These are phyloP conservation scores for Aphaenogaster floridana DNA, from an alignment of 1,140 invertebrate species.

Conservation along the genomic window DNA sequence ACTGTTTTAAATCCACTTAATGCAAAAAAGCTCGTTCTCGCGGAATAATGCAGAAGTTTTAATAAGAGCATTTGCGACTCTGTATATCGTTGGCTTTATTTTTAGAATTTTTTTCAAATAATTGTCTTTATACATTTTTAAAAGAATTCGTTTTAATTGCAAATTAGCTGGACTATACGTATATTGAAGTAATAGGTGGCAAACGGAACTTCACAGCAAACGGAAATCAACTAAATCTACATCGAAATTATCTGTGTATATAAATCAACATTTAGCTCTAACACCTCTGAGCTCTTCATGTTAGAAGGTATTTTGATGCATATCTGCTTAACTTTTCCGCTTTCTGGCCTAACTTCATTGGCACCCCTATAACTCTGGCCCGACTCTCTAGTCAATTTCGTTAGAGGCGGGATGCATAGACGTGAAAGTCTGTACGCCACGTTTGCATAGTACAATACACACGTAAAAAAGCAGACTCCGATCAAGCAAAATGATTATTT, in stretches of 20 bases:
- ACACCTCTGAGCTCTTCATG: background rate
- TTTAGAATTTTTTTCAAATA: background rate
- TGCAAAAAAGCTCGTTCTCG: conserved; percentile 3
- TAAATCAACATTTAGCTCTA: conserved; percentile 14
- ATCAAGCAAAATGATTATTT: background rate
- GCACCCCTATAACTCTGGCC: conserved; percentile 19
- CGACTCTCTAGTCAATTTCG: conserved; percentile 67
- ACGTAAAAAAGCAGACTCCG: conserved; percentile 14
- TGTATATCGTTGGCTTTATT: background rate
- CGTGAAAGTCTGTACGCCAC: conserved; percentile 17
- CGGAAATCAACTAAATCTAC: background rate
- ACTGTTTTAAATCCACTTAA: conserved; percentile 24
- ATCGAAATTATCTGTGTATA: background rate
- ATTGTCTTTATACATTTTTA: background rate
- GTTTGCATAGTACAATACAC: conserved; percentile 36
- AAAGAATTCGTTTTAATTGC: background rate
- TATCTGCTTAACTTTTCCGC: conserved; percentile 72
- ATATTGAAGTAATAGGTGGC: conserved; percentile 11
- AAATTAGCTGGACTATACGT: background rate
- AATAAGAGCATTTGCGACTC: conserved; percentile 34
- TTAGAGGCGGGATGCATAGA: conserved; percentile 58
- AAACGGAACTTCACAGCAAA: background rate
- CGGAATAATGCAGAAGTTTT: conserved; percentile 31
- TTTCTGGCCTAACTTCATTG: conserved; percentile 72
- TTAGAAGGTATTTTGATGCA: conserved; percentile 53